phyloP scores from a whole-genome alignment of 2,113 vertebrate genomes.

The Indicator indicator region DNA sequence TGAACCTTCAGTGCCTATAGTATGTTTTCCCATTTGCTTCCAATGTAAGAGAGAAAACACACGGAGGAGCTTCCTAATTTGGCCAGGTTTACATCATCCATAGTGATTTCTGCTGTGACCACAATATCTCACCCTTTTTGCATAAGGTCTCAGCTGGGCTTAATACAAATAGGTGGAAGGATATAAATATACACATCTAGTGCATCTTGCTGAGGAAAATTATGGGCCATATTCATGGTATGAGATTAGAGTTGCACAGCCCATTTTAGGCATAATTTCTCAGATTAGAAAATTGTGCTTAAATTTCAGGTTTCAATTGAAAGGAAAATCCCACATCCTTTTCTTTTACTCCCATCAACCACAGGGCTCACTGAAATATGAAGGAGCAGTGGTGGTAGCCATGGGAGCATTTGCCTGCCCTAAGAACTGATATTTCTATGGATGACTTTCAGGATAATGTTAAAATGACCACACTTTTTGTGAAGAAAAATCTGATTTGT shows the following conservation, averaged over 20 bases:
- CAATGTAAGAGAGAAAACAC: neutral
- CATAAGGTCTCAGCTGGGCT: neutral
- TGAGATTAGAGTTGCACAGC: neutral
- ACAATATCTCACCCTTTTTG: neutral
- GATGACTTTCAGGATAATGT: no score
- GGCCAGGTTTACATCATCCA: neutral
- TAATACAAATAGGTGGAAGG: neutral
- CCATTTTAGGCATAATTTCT: conserved; percentile 5
- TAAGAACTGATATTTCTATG: neutral
- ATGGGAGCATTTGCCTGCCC: neutral
- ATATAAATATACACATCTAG: neutral
- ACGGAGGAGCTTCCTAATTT: neutral
- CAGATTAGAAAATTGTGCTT: neutral
- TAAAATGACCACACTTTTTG: neutral
- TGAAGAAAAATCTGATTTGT: neutral
- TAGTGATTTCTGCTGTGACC: neutral
- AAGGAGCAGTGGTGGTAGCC: neutral
- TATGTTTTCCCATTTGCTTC: neutral
- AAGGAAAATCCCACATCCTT: neutral
- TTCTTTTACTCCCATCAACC: neutral
- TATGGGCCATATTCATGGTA: neutral
- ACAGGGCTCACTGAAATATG: neutral
- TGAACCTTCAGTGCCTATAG: neutral
- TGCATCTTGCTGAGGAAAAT: neutral
- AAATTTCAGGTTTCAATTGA: neutral